phyloP scores from a whole-genome alignment of 2,888 invertebrate species.

The Uropetala carovei region DNA sequence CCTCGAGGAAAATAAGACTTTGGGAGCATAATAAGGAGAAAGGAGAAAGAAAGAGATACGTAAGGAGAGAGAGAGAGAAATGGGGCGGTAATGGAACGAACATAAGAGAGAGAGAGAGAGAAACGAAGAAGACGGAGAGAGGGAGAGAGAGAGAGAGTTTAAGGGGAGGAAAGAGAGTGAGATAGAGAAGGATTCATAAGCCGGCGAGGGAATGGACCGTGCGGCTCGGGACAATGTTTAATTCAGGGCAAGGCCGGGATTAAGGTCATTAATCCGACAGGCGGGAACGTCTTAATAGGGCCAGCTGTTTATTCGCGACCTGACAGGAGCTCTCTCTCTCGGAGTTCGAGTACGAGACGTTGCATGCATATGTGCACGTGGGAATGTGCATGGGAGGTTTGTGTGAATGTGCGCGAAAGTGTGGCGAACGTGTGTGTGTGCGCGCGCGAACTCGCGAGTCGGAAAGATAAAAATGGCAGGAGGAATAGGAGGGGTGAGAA shows the following conservation, averaged over 20 bases:
- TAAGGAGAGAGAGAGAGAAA: not conserved
- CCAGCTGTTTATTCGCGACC: constrained; percentile 52
- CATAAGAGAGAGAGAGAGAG: not conserved
- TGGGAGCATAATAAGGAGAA: constrained; percentile 18
- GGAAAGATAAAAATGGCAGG: not conserved
- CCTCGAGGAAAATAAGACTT: constrained; percentile 22
- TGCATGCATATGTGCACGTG: not conserved
- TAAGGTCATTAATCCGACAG: constrained; percentile 63
- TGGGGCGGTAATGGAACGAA: not conserved
- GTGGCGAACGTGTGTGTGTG: not conserved
- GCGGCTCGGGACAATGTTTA: constrained; percentile 52
- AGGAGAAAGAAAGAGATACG: not conserved
- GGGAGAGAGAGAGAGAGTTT: not conserved
- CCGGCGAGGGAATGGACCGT: constrained; percentile 11
- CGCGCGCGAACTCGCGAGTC: not conserved
- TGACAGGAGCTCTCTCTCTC: not conserved
- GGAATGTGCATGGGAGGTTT: not conserved
- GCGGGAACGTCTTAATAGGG: constrained; percentile 62
- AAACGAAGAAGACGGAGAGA: not conserved
- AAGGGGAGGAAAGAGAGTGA: not conserved
- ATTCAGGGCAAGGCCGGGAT: constrained; percentile 64
- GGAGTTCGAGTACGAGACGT: too few species aligned
- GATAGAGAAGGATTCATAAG: constrained; percentile 37
- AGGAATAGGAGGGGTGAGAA: not conserved
- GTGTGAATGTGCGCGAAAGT: not conserved